A percentile compares a stretch with the other conserved stretches of the same genome.
phyloP scores from a whole-genome alignment of 2,113 vertebrate species.

The Callochromis pleurospilus region DNA sequence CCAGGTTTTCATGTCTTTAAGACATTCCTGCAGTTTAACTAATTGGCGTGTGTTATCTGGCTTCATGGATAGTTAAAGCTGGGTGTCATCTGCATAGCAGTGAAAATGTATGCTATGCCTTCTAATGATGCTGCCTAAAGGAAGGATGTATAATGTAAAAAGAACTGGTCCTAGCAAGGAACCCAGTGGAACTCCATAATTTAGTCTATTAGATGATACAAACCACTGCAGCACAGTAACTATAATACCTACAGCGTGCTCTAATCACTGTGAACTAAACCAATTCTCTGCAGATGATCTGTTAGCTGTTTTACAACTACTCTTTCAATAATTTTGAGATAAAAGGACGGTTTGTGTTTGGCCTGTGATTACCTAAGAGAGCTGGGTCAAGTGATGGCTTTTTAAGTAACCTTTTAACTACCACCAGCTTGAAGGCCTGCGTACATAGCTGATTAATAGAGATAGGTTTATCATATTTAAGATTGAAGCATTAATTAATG shows the following conservation, averaged over 20 bases:
- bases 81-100: not conserved
- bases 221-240: not conserved
- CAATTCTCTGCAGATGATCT: not conserved
- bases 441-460: not conserved
- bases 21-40: not conserved
- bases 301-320: not conserved
- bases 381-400: not conserved
- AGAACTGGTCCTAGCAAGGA: rapidly evolving
- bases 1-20: not conserved
- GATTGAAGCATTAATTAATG: not conserved
- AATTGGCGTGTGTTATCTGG: not conserved
- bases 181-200: not conserved
- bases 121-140: not conserved
- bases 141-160: not conserved
- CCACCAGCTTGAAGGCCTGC: not conserved
- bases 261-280: not conserved
- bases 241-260: rapidly evolving
- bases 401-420: not conserved
- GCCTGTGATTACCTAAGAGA: not conserved
- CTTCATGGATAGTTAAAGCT: rapidly evolving
- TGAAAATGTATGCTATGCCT: not conserved
- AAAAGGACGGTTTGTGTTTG: not conserved
- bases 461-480: not conserved
- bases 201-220: not conserved
- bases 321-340: not conserved